Evolutionary conservation across 2,888 invertebrate species (phyloP).

Genomic region (Desoria tigrina): DNA sequence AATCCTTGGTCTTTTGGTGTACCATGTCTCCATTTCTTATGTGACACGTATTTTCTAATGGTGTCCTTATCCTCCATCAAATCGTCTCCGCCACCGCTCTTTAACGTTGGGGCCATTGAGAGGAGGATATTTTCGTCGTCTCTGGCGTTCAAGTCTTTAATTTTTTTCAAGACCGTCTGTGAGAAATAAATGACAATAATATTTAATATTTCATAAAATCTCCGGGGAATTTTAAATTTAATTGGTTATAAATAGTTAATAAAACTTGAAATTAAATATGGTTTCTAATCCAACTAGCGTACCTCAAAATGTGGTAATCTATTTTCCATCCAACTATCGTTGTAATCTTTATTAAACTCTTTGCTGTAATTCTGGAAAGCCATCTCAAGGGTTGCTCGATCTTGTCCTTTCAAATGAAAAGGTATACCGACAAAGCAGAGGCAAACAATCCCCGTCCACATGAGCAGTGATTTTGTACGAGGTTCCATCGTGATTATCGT

Average conservation of each 20-base stretch:
- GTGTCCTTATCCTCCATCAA: slow-evolving; percentile 18
- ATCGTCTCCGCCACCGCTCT: slow-evolving; percentile 20
- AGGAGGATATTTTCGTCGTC: slow-evolving; percentile 58
- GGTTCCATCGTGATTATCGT: slow-evolving; percentile 39
- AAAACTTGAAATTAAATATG: neutral
- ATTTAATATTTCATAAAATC: neutral
- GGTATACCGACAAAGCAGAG: slow-evolving; percentile 58
- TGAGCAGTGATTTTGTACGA: slow-evolving; percentile 41
- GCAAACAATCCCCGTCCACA: slow-evolving; percentile 47
- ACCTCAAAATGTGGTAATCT: slow-evolving; percentile 48
- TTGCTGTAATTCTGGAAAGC: slow-evolving; percentile 61
- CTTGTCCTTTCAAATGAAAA: slow-evolving; percentile 57
- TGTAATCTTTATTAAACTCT: slow-evolving; percentile 64
- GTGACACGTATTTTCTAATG: slow-evolving; percentile 27
- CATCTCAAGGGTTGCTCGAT: slow-evolving; percentile 54
- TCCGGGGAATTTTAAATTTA: neutral
- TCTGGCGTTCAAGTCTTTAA: slow-evolving; percentile 60
- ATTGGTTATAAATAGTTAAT: too few relatives aligned
- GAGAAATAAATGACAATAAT: slow-evolving; percentile 53
- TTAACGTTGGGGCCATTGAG: slow-evolving; percentile 16
- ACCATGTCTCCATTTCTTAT: slow-evolving; percentile 46
- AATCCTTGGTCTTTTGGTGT: slow-evolving; percentile 52
- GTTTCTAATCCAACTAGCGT: too few relatives aligned
- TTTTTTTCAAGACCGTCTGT: slow-evolving; percentile 61
- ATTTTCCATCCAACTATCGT: slow-evolving; percentile 31